Percentiles rank a stretch among this genome's conserved stretches.
Evolutionary conservation across 2,113 vertebrate species (phyloP).

Genomic region (Laticauda colubrina): DNA sequence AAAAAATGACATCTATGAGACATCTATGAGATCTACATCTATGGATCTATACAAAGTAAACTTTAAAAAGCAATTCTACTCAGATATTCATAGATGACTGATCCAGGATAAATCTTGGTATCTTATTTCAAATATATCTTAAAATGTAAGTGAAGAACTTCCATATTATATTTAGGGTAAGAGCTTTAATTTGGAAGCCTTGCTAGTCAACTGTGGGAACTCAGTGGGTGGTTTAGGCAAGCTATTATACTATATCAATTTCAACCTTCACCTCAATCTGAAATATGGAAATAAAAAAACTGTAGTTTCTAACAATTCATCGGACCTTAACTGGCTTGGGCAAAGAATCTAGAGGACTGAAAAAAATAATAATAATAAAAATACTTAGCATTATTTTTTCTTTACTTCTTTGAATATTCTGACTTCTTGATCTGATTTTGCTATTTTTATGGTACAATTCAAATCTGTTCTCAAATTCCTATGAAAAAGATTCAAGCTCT

Average conservation of each 20-base stretch:
- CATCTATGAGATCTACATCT: too few relatives aligned
- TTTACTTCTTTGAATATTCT: neutral
- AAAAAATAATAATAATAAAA: neutral
- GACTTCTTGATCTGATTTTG: neutral
- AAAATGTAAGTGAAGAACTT: neutral
- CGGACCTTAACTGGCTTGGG: neutral
- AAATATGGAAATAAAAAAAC: neutral
- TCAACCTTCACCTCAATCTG: neutral
- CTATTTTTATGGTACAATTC: neutral
- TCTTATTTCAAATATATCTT: neutral
- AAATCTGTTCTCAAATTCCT: neutral
- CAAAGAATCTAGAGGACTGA: neutral
- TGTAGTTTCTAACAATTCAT: neutral
- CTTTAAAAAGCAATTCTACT: slow-evolving; percentile 7
- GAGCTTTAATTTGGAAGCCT: neutral
- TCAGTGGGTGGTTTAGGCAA: neutral
- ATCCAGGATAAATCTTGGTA: neutral
- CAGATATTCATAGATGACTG: slow-evolving; percentile 4
- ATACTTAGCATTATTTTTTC: neutral
- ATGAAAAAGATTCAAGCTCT: neutral
- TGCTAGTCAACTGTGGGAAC: neutral
- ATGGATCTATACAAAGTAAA: slow-evolving; percentile 13
- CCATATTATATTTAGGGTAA: neutral
- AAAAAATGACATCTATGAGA: neutral
- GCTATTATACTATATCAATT: neutral